Percentiles rank a stretch among this genome's conserved stretches.
Evolutionary conservation across 1,140 invertebrate genomes (phyloP).

Genomic region (Heliconius eleuchia): DNA sequence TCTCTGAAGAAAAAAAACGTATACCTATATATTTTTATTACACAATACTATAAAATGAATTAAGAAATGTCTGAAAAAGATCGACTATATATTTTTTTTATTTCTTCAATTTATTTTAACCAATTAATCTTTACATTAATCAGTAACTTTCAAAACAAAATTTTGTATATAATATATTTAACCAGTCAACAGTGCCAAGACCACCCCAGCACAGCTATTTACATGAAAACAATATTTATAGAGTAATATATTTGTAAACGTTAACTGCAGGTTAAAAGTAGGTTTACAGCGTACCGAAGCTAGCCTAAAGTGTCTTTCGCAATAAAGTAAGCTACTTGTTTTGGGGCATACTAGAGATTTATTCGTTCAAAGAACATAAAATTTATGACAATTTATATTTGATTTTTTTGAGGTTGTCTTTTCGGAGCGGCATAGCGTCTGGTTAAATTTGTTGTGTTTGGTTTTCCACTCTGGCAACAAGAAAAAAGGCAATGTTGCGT

Average conservation of each 20-base stretch:
- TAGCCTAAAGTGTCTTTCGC: constrained; percentile 15
- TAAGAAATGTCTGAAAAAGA: not conserved
- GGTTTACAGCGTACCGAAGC: constrained; percentile 36
- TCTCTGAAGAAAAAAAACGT: too few species aligned
- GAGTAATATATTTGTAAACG: constrained; percentile 30
- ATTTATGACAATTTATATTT: too few species aligned
- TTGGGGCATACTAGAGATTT: not conserved
- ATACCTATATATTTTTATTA: too few species aligned
- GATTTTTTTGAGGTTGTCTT: too few species aligned
- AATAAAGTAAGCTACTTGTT: not conserved
- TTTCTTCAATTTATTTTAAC: not conserved
- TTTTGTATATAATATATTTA: not conserved
- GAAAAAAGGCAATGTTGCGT: too few species aligned
- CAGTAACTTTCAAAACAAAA: not conserved
- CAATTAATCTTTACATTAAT: not conserved
- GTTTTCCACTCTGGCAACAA: too few species aligned
- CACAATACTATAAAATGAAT: too few species aligned
- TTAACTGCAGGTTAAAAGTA: constrained; percentile 22
- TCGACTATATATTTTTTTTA: not conserved
- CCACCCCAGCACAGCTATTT: constrained; percentile 29
- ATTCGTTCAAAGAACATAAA: not conserved
- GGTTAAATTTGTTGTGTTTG: too few species aligned
- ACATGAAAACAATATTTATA: constrained; percentile 37
- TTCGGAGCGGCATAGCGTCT: too few species aligned
- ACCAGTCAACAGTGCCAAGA: constrained; percentile 13